Evolutionary conservation across 1,140 invertebrate species (phyloP), one percentile per base, ranked within the genome.

Genomic region (Tribolium madens): DNA sequence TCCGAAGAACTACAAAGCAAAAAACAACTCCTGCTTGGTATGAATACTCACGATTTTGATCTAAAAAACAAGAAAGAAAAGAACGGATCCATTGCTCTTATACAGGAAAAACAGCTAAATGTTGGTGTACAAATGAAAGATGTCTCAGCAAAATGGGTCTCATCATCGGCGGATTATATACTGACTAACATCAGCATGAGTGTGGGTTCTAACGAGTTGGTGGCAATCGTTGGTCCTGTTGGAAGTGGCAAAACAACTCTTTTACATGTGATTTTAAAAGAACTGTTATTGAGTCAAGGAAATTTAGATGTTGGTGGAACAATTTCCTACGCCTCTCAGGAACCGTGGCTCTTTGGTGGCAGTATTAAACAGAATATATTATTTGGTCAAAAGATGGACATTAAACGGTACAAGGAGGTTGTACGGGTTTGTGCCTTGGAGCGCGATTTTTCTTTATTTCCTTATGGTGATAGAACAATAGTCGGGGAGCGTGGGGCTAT

Each of bases 401-500:
- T 90, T 57, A 88, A 90, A 69, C 90, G 91, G 10, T 96, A 96
- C 86, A 90, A 92, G 71, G 87, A 91, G 76, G 93, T 95, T 80
- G 87, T 95, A 2, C 88, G 90, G 53, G 91, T 91, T 21, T 94
- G 93, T 80, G 93, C 93, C 1, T 86, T 95, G 60, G 90, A 92
- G 82, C 85, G 89, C 21, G 96, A 98, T 86, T 90, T 97, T 79
- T 89, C 90, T 36, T 85, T 91, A 14, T 87, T 94, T 69, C 90
- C 91, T 1, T 88, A 91, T 80, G 93, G 93, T 6, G 97, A 98
- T 83, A 89, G 91, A 79, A 98, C 96, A 0, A 87, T 96, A 48
- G 94, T 98, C 7, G 96, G 96, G 1, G 91, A 93, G 78, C 88
- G 94, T 72, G 97, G 97, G 96, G 97, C 57, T 96, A 90, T 90